Evolutionary conservation across 1,140 invertebrate species (phyloP), one percentile per base, ranked within the genome.

Genomic region (Eumaeus atala): DNA sequence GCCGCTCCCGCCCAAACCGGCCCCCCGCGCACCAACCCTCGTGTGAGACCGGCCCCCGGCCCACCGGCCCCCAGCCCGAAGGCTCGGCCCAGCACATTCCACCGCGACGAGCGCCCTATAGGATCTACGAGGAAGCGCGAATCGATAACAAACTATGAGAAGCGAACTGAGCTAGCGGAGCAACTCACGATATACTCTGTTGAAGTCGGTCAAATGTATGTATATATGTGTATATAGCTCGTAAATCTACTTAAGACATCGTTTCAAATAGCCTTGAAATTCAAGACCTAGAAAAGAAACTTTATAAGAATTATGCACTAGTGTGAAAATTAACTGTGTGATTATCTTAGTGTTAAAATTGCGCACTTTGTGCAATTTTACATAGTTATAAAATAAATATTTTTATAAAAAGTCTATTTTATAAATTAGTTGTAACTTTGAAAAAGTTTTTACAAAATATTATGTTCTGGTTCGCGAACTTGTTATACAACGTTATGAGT

Each of bases 11-110:
- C 64, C 68, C 40, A 69, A 67, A 38, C 58, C n/a, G 42, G 64
- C 8, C 69, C 53, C 60, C 34, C 33, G 60, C n/a, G 49, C 74
- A 10, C 78, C 72, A 56, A 74, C 76, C 12, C 53, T 72, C 57
- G 70, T 74, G 33, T 81, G 75, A 17, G 14, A 35, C 28, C 54
- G 21, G 21, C 21, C 21, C 34, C 36, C 12, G 9, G 17, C n/a
- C 10, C 21, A 4, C 2, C 35, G 37, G 48, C 49, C 16, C 33
- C 28, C n/a, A n/a, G n/a, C n/a, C n/a, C n/a, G n/a, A n/a, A n/a
- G n/a, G n/a, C n/a, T n/a, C n/a, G 10, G 42, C 51, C 14, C 35
- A 35, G 14, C 36, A 49, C 35, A 38, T 28, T 28, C 21, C 21
- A 28, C 2, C 21, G 21, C 21, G 21, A 28, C 21, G 21, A 28